Evolutionary conservation across 2,888 invertebrate species (phyloP).

Genomic region (Beris morrisii): DNA sequence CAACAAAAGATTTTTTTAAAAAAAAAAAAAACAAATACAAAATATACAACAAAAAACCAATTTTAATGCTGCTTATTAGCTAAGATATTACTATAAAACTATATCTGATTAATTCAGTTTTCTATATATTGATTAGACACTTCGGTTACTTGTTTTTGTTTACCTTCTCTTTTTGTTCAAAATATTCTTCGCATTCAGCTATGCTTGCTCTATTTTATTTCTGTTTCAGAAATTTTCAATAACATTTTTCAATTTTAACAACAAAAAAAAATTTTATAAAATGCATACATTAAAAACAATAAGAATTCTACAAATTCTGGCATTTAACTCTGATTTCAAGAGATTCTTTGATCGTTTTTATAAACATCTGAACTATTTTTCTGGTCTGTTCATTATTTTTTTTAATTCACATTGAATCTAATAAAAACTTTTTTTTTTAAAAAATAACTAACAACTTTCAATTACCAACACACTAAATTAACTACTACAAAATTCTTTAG

Average conservation of each 20-base stretch:
- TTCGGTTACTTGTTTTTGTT: constrained; percentile 34
- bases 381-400: not conserved
- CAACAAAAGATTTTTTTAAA: constrained; percentile 22
- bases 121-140: constrained; percentile 16
- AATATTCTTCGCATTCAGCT: constrained; percentile 30
- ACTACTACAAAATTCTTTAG: too few species aligned
- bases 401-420: not conserved
- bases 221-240: constrained; percentile 11
- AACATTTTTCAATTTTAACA: constrained; percentile 2
- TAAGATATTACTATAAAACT: constrained; percentile 15
- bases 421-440: too few species aligned
- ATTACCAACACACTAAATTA: too few species aligned
- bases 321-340: constrained; percentile 12
- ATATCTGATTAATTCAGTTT: constrained; percentile 25
- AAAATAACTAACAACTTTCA: too few species aligned
- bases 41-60: constrained; percentile 16
- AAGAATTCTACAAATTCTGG: too few species aligned
- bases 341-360: constrained; percentile 30
- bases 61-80: constrained; percentile 35
- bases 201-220: constrained; percentile 27
- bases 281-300: not conserved
- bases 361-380: not conserved
- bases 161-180: constrained; percentile 39
- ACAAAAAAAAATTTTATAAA: not conserved
- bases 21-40: constrained; percentile 26